These are phyloP conservation scores for Drosophila austrosaltans DNA, from an alignment of 2,888 invertebrate species.

Conservation along the genomic window DNA sequence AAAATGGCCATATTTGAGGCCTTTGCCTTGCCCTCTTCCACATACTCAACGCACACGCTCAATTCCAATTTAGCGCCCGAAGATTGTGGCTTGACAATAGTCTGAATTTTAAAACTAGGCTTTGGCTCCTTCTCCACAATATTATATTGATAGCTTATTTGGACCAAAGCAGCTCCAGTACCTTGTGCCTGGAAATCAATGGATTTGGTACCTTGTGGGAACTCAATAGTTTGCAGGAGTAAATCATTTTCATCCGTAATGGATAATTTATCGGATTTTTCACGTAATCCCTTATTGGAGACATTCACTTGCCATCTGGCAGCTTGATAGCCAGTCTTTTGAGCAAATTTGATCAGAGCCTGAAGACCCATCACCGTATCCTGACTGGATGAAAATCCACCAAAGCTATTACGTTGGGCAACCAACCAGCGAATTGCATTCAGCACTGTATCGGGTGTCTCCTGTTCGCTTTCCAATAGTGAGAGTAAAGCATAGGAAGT, in stretches of 20 bases:
- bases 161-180: slow-evolving; percentile 90
- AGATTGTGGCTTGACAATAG: slow-evolving; percentile 90
- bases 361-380: slow-evolving; percentile 90
- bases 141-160: slow-evolving; percentile 92
- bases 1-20: slow-evolving; percentile 95
- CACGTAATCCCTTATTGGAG: slow-evolving; percentile 84
- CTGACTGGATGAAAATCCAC: slow-evolving; percentile 90
- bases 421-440: slow-evolving; percentile 89
- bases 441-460: slow-evolving; percentile 69
- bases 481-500: slow-evolving; percentile 79
- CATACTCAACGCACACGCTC: slow-evolving; percentile 90
- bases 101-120: slow-evolving; percentile 93
- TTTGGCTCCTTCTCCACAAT: slow-evolving; percentile 94
- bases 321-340: slow-evolving; percentile 84
- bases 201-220: slow-evolving; percentile 84
- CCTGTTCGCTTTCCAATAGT: slow-evolving; percentile 66
- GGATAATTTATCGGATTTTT: slow-evolving; percentile 84
- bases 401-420: slow-evolving; percentile 88
- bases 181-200: slow-evolving; percentile 91
- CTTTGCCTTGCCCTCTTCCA: slow-evolving; percentile 82
- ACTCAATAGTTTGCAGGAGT: slow-evolving; percentile 90
- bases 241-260: slow-evolving; percentile 91
- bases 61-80: slow-evolving; percentile 92
- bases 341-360: slow-evolving; percentile 85
- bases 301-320: slow-evolving; percentile 85